A percentile compares a stretch with the other conserved stretches of the same genome.
Conservation (phyloP, 1,140 invertebrate genomes). For the Atta texana region DNA sequence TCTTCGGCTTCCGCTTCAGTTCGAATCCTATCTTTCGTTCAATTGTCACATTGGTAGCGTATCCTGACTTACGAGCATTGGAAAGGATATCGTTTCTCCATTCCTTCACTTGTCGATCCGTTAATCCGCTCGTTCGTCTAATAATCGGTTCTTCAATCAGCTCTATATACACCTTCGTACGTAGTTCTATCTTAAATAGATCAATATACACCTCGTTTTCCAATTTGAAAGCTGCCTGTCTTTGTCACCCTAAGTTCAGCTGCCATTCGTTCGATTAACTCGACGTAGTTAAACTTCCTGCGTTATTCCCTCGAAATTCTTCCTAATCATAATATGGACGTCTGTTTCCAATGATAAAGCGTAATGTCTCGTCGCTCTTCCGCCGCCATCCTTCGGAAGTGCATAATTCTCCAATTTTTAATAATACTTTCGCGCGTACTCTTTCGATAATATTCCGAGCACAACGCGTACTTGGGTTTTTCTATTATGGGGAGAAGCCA, state of each 20-base stretch:
- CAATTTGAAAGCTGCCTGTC: constrained; percentile 27
- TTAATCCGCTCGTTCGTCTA: not conserved
- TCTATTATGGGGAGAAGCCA: not conserved
- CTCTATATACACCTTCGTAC: constrained; percentile 16
- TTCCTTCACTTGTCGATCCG: constrained; percentile 2
- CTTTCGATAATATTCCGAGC: not conserved
- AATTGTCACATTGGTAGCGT: not conserved
- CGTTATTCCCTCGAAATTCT: not conserved
- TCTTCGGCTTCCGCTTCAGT: not conserved
- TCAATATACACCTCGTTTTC: constrained; percentile 5
- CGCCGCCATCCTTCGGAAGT: not conserved
- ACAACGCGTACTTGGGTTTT: not conserved
- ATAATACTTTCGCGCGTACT: constrained; percentile 29
- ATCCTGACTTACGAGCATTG: not conserved
- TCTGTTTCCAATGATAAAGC: constrained; percentile 46
- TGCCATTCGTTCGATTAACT: constrained; percentile 29
- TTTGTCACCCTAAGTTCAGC: constrained; percentile 6
- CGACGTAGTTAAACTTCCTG: not conserved
- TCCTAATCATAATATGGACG: constrained; percentile 55
- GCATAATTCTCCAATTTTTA: not conserved
- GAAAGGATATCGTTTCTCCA: not conserved
- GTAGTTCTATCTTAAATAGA: constrained; percentile 1
- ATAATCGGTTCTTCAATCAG: constrained; percentile 2
- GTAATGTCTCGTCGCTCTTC: constrained; percentile 9
- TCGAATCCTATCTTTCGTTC: not conserved